Conservation (phyloP, 2,888 invertebrate genomes). For the Perithous albicinctus region DNA sequence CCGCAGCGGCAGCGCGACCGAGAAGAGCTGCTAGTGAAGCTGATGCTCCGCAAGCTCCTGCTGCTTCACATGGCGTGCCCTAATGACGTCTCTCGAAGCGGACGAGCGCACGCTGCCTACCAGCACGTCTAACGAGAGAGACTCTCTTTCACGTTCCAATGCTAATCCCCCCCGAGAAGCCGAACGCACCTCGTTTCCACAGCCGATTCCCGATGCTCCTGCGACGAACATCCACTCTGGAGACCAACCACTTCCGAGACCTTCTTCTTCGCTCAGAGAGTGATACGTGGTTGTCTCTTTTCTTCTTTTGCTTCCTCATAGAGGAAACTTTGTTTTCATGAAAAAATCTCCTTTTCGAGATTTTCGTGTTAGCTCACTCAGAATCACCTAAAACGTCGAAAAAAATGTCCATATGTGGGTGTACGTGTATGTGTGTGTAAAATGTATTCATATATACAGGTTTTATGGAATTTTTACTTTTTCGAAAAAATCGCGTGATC, state of each 20-base stretch:
- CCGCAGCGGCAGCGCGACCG: conserved; percentile 67
- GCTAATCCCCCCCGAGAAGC: conserved; percentile 77
- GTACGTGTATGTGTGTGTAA: too few relatives aligned
- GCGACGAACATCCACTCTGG: conserved; percentile 5
- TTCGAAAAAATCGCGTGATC: too few relatives aligned
- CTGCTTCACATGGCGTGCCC: conserved; percentile 83
- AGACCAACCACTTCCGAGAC: conserved; percentile 18
- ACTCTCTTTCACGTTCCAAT: conserved; percentile 81
- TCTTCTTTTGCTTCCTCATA: not conserved
- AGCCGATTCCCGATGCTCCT: not conserved
- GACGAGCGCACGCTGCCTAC: conserved; percentile 76
- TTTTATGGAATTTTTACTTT: too few relatives aligned
- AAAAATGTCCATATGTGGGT: too few relatives aligned
- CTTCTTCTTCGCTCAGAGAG: not conserved
- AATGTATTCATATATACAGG: too few relatives aligned
- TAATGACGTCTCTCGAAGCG: conserved; percentile 82
- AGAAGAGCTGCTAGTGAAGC: conserved; percentile 55
- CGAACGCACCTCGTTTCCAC: conserved; percentile 26
- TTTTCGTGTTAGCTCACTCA: too few relatives aligned
- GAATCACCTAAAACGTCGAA: too few relatives aligned
- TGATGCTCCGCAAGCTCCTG: conserved; percentile 77
- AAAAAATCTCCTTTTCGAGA: too few relatives aligned
- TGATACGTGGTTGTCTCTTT: not conserved
- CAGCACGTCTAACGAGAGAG: conserved; percentile 80
- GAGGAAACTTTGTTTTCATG: too few relatives aligned